phyloP scores from a whole-genome alignment of 2,888 invertebrate genomes.

The Limulus polyphemus region DNA sequence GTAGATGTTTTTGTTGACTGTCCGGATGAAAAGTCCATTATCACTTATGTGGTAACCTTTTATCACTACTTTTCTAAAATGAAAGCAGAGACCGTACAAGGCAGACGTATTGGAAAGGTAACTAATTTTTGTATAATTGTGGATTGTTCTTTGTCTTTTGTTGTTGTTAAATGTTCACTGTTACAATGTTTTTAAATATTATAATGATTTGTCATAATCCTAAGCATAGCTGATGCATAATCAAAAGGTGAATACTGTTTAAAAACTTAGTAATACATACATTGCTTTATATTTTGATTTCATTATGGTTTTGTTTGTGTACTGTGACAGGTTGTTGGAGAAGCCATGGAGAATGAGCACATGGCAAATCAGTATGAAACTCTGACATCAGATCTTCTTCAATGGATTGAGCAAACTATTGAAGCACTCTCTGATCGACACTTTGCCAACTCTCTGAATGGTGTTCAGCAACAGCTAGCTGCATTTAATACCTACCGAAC shows the following conservation, averaged over 20 bases:
- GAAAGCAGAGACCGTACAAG: conserved; percentile 99
- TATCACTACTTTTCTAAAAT: conserved; percentile 99
- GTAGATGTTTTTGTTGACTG: conserved; percentile 92
- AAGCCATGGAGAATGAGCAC: conserved; percentile 96
- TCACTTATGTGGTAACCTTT: conserved; percentile 98
- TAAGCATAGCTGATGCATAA: too few relatives aligned
- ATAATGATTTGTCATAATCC: too few relatives aligned
- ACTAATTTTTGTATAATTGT: too few relatives aligned
- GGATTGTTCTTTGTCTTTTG: too few relatives aligned
- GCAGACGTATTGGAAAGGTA: conserved; percentile 84
- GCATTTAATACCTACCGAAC: conserved; percentile 97
- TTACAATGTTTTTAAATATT: too few relatives aligned
- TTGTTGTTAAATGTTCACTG: too few relatives aligned
- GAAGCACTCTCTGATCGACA: conserved; percentile 80
- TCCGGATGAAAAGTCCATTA: conserved; percentile 99
- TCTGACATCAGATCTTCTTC: conserved; percentile 79
- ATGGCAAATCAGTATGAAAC: conserved; percentile 95
- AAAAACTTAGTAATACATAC: too few relatives aligned
- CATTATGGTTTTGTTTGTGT: too few relatives aligned
- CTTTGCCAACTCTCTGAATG: conserved; percentile 88
- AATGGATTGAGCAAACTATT: conserved; percentile 97
- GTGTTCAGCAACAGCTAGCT: conserved; percentile 85
- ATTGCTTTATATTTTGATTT: too few relatives aligned
- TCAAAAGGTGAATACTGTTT: too few relatives aligned
- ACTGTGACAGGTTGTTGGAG: conserved; percentile 69